These are phyloP conservation scores for Drosophila cardini DNA, from an alignment of 1,140 invertebrate genomes.

Conservation along the genomic window DNA sequence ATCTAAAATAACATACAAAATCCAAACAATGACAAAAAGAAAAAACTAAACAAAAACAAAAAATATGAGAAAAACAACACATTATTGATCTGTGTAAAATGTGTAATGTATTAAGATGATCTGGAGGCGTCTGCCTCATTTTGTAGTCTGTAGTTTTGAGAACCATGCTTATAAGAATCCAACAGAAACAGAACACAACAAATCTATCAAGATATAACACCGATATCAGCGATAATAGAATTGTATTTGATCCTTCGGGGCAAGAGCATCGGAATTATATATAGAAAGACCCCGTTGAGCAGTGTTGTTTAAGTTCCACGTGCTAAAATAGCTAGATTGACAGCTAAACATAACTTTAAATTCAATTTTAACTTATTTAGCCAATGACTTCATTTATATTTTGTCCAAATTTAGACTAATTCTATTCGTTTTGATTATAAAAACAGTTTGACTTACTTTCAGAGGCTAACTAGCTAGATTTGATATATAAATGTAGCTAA, in stretches of 20 bases:
- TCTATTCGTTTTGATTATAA: too few relatives aligned
- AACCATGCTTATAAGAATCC: slow-evolving; percentile 39
- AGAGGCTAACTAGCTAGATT: too few relatives aligned
- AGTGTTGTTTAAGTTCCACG: too few relatives aligned
- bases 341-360: too few relatives aligned
- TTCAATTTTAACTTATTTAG: too few relatives aligned
- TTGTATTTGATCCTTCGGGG: slow-evolving; percentile 26
- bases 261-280: slow-evolving; percentile 8
- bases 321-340: too few relatives aligned
- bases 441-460: too few relatives aligned
- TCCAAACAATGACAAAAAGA: slow-evolving; percentile 22
- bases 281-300: too few relatives aligned
- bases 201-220: neutral
- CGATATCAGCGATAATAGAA: neutral
- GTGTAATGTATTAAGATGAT: slow-evolving; percentile 49
- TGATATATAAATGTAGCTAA: too few relatives aligned
- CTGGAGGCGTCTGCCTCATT: slow-evolving; percentile 33
- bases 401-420: too few relatives aligned
- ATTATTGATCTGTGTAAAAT: slow-evolving; percentile 67
- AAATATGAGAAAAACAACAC: slow-evolving; percentile 48
- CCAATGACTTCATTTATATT: too few relatives aligned
- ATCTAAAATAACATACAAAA: slow-evolving; percentile 32
- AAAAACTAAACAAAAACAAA: slow-evolving; percentile 39
- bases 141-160: slow-evolving; percentile 46
- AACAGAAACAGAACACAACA: slow-evolving; percentile 6